Evolutionary conservation across 2,888 invertebrate species (phyloP), one percentile per base, ranked within the genome.

Genomic region (Chrysotoxum bicinctum): DNA sequence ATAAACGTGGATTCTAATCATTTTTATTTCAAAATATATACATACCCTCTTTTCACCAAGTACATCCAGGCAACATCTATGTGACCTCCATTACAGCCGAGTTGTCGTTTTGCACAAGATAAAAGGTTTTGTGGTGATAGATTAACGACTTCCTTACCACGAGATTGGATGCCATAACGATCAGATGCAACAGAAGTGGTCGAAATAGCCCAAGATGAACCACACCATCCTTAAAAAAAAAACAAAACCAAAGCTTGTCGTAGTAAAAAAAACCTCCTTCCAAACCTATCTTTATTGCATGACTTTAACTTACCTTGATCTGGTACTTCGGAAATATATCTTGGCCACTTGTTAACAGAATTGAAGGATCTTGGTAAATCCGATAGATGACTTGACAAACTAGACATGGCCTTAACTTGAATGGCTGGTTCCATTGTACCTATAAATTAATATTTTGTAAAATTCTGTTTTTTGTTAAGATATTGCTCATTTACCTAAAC

Each of bases 41-140:
- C 89, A 90, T 92, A 96, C 96, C 96, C 96, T 88, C 94, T 94
- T 91, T 94, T 95, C 84, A 96, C 94, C 78, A 98, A 94, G 92
- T 94, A 98, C 91, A 96, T 95, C 99, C 98, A 99, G 0, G 98
- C 98, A 72, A 96, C 93, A 90, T 98, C 98, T 87, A 98, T 93
- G 90, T 97, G 95, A 0, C 98, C 99, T 0, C 98, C 98, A 40
- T 94, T 93, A 90, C 99, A 99, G 30, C 96, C 97, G 89, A 97
- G 97, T 50, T 95, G 94, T 80, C 95, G 94, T 64, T 93, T 94
- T 90, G 97, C 96, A 90, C 99, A 99, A 0, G 97, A 97, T 2
- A 99, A 91, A 30, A 99, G 93, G 84, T 97, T 96, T 90, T 99
- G 98, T 0, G 97, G 94, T 70, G 98, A 96, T 40, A 98, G 93